A percentile compares a stretch with the other conserved stretches of the same genome.
Evolutionary conservation across 2,797 vertebrate genomes (phyloP).

Genomic region (Sphenodon punctatus): DNA sequence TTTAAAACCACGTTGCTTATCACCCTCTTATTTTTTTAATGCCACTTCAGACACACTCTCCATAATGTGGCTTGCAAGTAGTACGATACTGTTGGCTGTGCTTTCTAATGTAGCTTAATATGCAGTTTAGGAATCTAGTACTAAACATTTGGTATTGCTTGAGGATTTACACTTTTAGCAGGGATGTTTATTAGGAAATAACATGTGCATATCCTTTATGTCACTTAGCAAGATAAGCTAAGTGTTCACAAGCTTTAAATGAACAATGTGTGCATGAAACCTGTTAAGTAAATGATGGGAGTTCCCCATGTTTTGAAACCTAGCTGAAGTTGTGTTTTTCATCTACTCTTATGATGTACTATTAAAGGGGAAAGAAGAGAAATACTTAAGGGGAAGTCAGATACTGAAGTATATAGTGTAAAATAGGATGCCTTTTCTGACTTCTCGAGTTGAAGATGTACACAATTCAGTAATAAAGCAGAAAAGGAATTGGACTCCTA

Average conservation of each 20-base stretch:
- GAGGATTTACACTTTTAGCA: neutral
- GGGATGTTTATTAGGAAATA: neutral
- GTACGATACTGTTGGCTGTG: neutral
- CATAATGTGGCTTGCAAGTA: neutral
- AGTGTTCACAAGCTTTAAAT: neutral
- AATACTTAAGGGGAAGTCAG: neutral
- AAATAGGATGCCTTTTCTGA: neutral
- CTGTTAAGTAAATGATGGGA: neutral
- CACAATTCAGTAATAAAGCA: neutral
- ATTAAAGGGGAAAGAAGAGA: neutral
- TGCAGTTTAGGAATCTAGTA: neutral
- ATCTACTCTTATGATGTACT: neutral
- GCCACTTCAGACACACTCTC: neutral
- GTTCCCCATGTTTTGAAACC: neutral
- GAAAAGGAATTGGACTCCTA: neutral
- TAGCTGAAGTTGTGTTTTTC: constrained; percentile 3
- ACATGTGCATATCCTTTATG: neutral
- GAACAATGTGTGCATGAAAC: neutral
- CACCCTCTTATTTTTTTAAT: neutral
- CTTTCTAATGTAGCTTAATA: neutral
- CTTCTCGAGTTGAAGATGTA: neutral
- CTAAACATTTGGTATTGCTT: neutral
- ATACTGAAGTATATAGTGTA: constrained; percentile 15
- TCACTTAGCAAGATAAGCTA: neutral
- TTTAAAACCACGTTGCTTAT: neutral